These are phyloP conservation scores for Drosophila melanocephala DNA, from an alignment of 2,888 invertebrate genomes.

Conservation along the genomic window DNA sequence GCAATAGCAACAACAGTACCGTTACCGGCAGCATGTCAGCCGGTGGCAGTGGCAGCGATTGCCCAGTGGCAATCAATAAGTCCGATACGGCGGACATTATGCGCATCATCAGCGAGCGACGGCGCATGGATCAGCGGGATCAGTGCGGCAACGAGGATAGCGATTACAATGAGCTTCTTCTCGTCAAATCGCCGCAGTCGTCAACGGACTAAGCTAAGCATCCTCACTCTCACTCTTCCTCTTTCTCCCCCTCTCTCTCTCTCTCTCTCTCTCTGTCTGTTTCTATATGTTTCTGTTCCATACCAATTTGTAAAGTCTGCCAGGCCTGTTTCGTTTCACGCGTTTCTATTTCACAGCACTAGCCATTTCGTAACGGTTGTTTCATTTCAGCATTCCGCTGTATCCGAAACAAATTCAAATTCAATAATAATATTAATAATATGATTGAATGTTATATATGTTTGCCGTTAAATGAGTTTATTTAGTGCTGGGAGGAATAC, in stretches of 20 bases:
- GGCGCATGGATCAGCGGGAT: conserved; percentile 84
- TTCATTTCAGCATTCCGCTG: conserved; percentile 5
- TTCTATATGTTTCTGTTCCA: background rate
- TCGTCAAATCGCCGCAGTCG: conserved; percentile 84
- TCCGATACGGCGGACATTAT: conserved; percentile 85
- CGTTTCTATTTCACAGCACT: background rate
- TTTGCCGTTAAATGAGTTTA: background rate
- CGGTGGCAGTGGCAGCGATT: conserved; percentile 5
- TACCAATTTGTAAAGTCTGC: background rate
- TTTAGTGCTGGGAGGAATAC: background rate
- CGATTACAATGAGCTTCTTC: conserved; percentile 84
- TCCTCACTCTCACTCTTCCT: background rate
- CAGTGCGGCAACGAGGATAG: conserved; percentile 84
- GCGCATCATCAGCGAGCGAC: conserved; percentile 85
- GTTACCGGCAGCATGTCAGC: conserved; percentile 2
- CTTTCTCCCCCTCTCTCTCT: background rate
- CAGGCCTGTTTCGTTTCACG: conserved; percentile 16
- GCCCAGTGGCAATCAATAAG: conserved; percentile 64
- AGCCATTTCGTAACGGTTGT: background rate
- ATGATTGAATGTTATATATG: background rate
- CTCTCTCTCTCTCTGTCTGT: background rate
- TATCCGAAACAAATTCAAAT: background rate
- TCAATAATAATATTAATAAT: background rate
- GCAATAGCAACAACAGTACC: conserved; percentile 11
- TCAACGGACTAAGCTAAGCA: conserved; percentile 75